These are phyloP conservation scores for Anguilla anguilla DNA, from an alignment of 2,797 vertebrate genomes.

Conservation along the genomic window DNA sequence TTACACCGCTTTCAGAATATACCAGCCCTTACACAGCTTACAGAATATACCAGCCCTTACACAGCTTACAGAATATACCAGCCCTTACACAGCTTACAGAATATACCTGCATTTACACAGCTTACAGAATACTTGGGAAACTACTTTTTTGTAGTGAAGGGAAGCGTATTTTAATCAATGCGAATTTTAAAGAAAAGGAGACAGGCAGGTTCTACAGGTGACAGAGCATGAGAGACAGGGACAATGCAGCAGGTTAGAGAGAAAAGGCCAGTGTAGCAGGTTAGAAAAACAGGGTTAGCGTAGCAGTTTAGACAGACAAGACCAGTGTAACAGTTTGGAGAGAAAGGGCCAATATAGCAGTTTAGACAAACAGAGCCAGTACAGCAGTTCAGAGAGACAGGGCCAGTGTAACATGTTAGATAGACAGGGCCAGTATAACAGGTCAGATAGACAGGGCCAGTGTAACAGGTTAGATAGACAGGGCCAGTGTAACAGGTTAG, in stretches of 20 bases:
- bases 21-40: background rate
- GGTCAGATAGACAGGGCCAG: background rate
- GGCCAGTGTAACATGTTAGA: background rate
- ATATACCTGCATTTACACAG: too few relatives aligned
- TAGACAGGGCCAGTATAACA: background rate
- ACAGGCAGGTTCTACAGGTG: background rate
- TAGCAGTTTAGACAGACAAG: background rate
- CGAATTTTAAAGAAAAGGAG: background rate
- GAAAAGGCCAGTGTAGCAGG: background rate
- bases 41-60: too few relatives aligned
- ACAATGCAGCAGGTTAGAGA: background rate
- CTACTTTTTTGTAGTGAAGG: too few relatives aligned
- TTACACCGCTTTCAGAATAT: background rate
- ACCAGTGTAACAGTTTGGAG: background rate
- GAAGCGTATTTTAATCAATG: too few relatives aligned
- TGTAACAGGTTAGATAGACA: background rate
- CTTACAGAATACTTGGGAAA: background rate
- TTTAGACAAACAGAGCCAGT: background rate
- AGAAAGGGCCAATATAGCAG: background rate
- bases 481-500: background rate
- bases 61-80: too few relatives aligned
- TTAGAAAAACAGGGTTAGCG: background rate
- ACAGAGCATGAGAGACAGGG: background rate
- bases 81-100: too few relatives aligned
- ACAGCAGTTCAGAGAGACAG: background rate